Base-by-base conservation (phyloP, 2,113 vertebrate species). In the cat (Felis catus) region DNA sequence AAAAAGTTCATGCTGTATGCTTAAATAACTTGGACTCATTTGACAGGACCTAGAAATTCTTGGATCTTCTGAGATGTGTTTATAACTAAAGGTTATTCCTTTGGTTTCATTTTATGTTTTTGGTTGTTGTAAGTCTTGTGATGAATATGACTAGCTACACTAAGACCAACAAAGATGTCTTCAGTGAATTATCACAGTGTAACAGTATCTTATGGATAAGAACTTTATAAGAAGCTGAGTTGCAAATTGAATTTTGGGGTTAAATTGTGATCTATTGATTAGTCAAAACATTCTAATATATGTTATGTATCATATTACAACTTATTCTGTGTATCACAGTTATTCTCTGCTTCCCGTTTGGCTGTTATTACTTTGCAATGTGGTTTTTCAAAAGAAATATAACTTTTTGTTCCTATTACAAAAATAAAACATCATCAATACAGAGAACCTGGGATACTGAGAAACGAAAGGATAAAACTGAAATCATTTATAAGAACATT, bases 11-110 rank as follows among this genome's bases (percentile, higher is more conserved):
- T 71, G 65, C 7, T 86, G 90, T 96, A 51, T 66, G 7, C 83
- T 93, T 66, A 93, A 96, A 85, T 27, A 82, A 79, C 93, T 58
- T 78, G 48, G 27, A 66, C 9, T 95, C 61, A 10, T 97, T 81
- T 71, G 41, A 55, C 21, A 94, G 31, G n/a, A 92, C 39, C 27
- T 90, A 74, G 95, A 87, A 87, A 78, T 95, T 84, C 21, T 85
- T 95, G 21, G 45, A 91, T 96, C 16, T 83, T 51, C 73, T 88
- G 41, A 90, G 36, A 36, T 79, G 27, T 16, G 18, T 85, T 78
- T 39, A 41, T 66, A 87, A 86, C 41, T 18, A 78, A 41, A 65
- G 25, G 4, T 71, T 39, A 86, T 82, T 76, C 51, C 29, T 97
- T 78, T 82, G 29, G 29, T 58, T 73, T 97, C 68, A 79, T 84